Evolutionary conservation across 2,888 invertebrate species (phyloP), one percentile per base, ranked within the genome.

Genomic region (Acholoe squamosa): DNA sequence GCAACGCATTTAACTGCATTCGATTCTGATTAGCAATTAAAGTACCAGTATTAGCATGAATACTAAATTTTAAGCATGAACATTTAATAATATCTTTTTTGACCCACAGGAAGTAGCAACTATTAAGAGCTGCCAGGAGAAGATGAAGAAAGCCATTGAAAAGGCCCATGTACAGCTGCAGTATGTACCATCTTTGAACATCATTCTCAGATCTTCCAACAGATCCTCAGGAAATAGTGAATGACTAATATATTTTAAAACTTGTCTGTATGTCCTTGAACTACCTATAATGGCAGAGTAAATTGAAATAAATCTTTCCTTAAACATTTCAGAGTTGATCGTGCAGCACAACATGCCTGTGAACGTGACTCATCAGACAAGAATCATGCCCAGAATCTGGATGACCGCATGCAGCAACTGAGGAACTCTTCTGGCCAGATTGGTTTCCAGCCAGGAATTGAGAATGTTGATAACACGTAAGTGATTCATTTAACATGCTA

Each of bases 301-400:
- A 54, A 54, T 16, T 54, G 19, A 54, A 16, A 54, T 54, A 54
- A n/a, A n/a, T n/a, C n/a, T n/a, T n/a, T n/a, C n/a, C n/a, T n/a
- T n/a, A n/a, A n/a, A 61, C 16, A 71, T 71, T 52, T 22, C 92
- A 96, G 96, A 91, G 94, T 96, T 94, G 94, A 96, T 93, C 94
- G 96, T 51, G 95, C 95, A 12, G 95, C 96, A 19, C 95, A 96
- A 94, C 98, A 98, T 96, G 97, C 98, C 95, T 96, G 99, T 91
- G 99, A 99, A 96, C 97, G 98, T 0, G 99, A 99, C 96, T 97
- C 98, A 93, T 97, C 97, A 91, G 98, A 98, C 95, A 99, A 99
- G 96, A 98, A 98, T 96, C 97, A 97, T 91, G 98, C 98, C 22
- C 97, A 95, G 92, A 93, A 93, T 51, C 93, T 96, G 54, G 96